Evolutionary conservation across 2,888 invertebrate species (phyloP), one percentile per base, ranked within the genome.

Genomic region (Phymatocera aterrima): DNA sequence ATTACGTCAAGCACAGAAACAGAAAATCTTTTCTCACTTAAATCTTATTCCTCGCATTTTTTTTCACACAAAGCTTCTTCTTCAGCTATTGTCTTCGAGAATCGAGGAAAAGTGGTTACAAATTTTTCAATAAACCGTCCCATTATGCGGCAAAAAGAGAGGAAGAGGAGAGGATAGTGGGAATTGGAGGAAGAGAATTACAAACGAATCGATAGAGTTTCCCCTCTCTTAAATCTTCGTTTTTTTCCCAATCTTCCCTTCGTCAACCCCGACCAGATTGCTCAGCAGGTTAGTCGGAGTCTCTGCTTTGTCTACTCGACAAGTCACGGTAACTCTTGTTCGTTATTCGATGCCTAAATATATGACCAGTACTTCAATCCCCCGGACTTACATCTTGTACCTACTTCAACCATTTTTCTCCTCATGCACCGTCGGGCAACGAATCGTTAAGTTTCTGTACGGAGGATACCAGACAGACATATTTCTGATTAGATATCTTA

Each of bases 81-180:
- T 40, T 40, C 40, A 40, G 40, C 12, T 40, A 10, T 40, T 40
- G 1, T 40, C 40, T 3, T 40, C 12, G 43, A 43, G 43, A 43
- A 43, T 10, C 6, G 43, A 43, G 43, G 43, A 43, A 43, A 12
- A n/a, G n/a, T n/a, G n/a, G n/a, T n/a, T n/a, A n/a, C n/a, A n/a
- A n/a, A n/a, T n/a, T n/a, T n/a, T n/a, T n/a, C n/a, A n/a, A n/a
- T n/a, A n/a, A n/a, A n/a, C n/a, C n/a, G n/a, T n/a, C n/a, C n/a
- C n/a, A n/a, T n/a, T n/a, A n/a, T n/a, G n/a, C n/a, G n/a, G n/a
- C 34, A 61, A 77, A 84, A 75, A 82, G 78, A 80, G 80, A 82
- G 79, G 81, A 77, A 80, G 40, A 74, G 12, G 24, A 40, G n/a
- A 77, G n/a, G 48, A 51, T 18, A 10, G 18, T 70, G 65, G 15